Conservation (phyloP, 2,888 invertebrate genomes). For the Seira musarum region DNA sequence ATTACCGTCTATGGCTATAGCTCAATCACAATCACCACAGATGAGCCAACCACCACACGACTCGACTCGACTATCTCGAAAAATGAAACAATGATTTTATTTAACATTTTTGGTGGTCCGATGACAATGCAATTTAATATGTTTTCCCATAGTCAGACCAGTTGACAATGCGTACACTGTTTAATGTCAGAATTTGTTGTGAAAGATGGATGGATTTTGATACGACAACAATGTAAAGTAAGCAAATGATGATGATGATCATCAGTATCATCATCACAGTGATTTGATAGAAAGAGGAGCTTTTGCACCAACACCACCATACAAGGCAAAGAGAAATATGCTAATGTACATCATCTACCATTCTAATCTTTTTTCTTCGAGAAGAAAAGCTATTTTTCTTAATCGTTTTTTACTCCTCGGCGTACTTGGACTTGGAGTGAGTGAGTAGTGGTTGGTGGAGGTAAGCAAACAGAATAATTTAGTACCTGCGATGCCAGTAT, state of each 20-base stretch:
- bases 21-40: neutral
- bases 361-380: neutral
- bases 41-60: no score
- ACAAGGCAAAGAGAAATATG: no score
- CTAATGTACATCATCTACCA: neutral
- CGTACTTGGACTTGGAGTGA: neutral
- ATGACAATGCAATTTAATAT: neutral
- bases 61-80: no score
- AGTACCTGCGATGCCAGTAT: neutral
- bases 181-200: constrained; percentile 51
- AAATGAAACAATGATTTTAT: neutral
- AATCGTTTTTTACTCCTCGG: neutral
- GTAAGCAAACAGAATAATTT: neutral
- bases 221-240: constrained; percentile 14
- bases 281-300: no score
- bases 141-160: neutral
- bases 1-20: neutral
- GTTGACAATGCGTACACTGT: constrained; percentile 57
- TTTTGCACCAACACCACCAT: no score
- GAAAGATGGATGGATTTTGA: constrained; percentile 51
- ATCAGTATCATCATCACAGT: no score
- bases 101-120: neutral
- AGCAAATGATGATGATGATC: no score
- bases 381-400: neutral
- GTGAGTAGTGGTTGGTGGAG: no score